phyloP scores from a whole-genome alignment of 2,797 vertebrate genomes.

The Malacoraja senta region DNA sequence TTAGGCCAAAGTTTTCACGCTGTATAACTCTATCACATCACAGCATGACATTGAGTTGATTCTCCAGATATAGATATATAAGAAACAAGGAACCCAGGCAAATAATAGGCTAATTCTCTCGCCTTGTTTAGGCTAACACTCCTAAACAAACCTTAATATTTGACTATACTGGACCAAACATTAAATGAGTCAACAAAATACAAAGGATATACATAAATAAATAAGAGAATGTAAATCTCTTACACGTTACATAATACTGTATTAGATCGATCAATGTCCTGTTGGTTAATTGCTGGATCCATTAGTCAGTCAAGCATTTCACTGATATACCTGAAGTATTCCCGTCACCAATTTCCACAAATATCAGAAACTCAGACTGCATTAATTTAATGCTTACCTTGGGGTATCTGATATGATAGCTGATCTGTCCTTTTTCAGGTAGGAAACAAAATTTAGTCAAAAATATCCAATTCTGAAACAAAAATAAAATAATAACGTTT shows the following conservation, averaged over 20 bases:
- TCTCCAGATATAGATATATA: background rate
- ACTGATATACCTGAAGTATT: background rate
- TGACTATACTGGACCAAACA: no score
- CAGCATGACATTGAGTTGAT: background rate
- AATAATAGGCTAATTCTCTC: background rate
- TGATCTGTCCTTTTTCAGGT: conserved; percentile 26
- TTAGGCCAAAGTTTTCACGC: no score
- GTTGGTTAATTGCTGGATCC: background rate
- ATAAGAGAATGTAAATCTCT: background rate
- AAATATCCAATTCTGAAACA: conserved; percentile 35
- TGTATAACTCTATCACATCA: no score
- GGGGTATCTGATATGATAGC: conserved; percentile 25
- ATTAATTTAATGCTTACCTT: conserved; percentile 10
- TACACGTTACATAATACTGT: background rate
- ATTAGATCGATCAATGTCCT: background rate
- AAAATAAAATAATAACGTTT: background rate
- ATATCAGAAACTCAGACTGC: background rate
- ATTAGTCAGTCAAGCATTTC: background rate
- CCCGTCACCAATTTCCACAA: background rate
- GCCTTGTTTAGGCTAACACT: no score
- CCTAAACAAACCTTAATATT: background rate
- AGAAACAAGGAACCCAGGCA: background rate
- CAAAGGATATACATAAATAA: background rate
- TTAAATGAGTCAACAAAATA: background rate
- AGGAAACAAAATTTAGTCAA: conserved; percentile 36